phyloP scores from a whole-genome alignment of 2,113 vertebrate genomes.

The Dasyprocta punctata region DNA sequence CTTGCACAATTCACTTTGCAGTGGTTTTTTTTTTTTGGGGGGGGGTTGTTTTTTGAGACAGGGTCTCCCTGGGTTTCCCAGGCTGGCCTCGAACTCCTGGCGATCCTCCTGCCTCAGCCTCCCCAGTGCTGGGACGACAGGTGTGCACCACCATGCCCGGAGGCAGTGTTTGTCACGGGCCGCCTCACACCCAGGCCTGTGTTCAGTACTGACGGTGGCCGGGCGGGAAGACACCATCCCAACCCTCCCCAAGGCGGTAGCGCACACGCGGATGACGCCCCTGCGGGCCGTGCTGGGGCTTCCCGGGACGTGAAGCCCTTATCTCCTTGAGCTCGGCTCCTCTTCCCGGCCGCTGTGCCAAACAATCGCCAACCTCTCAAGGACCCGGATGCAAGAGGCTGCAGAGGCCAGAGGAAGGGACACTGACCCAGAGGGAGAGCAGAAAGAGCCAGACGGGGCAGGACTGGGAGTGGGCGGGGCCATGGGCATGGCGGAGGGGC shows the following conservation, averaged over 20 bases:
- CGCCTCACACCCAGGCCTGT: neutral
- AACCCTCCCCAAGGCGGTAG: neutral
- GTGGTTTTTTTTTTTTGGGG: neutral
- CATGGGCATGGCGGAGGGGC: no score
- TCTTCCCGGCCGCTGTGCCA: no score
- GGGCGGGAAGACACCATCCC: neutral
- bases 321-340: no score
- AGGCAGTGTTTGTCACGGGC: neutral
- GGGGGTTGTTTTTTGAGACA: neutral
- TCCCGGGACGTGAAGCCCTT: no score
- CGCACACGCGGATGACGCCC: no score
- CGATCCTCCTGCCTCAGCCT: neutral
- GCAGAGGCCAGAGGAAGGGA: no score
- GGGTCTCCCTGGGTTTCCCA: neutral
- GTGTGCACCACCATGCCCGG: neutral
- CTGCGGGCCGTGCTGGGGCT: neutral
- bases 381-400: no score
- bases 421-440: no score
- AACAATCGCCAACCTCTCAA: no score
- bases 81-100: neutral
- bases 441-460: no score
- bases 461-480: no score
- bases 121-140: neutral
- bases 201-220: neutral
- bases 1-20: neutral